phyloP scores from a whole-genome alignment of 2,888 invertebrate genomes.

The Oxyteleia sp. region DNA sequence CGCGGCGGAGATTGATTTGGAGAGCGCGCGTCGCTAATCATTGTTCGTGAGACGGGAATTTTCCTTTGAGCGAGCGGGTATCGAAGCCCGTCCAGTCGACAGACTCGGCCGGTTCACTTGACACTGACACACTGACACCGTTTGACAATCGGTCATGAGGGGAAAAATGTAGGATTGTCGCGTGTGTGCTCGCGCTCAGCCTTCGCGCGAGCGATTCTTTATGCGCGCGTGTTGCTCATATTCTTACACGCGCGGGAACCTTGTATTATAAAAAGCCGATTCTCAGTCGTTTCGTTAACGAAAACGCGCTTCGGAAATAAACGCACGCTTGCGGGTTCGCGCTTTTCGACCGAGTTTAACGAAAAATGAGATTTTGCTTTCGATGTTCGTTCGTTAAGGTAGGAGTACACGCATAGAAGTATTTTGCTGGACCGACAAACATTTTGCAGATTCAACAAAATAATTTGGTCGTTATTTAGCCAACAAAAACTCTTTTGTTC shows the following conservation, averaged over 20 bases:
- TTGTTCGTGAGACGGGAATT: conserved; percentile 66
- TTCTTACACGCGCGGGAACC: conserved; percentile 53
- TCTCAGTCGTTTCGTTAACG: conserved; percentile 31
- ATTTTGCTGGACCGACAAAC: too few relatives aligned
- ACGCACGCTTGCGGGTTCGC: background rate
- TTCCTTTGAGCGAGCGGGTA: conserved; percentile 75
- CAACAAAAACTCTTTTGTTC: too few relatives aligned
- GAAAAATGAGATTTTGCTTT: too few relatives aligned
- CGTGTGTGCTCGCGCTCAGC: conserved; percentile 54
- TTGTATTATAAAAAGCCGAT: conserved; percentile 56
- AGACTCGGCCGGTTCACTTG: conserved; percentile 76
- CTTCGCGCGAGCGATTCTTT: conserved; percentile 64
- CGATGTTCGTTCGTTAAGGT: too few relatives aligned
- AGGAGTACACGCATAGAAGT: too few relatives aligned
- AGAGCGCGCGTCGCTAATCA: conserved; percentile 42
- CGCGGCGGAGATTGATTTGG: conserved; percentile 34
- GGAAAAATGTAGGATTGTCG: conserved; percentile 68
- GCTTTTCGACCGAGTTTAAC: too few relatives aligned
- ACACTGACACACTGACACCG: conserved; percentile 86
- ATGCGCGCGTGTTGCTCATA: conserved; percentile 57
- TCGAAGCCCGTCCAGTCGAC: conserved; percentile 61
- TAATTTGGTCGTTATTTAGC: too few relatives aligned
- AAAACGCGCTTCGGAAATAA: conserved; percentile 15
- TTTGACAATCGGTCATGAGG: conserved; percentile 76
- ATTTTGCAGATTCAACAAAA: too few relatives aligned